A percentile compares a stretch with the other conserved stretches of the same genome.
Conservation (phyloP, 2,113 vertebrate genomes). For the Monopterus albus region DNA sequence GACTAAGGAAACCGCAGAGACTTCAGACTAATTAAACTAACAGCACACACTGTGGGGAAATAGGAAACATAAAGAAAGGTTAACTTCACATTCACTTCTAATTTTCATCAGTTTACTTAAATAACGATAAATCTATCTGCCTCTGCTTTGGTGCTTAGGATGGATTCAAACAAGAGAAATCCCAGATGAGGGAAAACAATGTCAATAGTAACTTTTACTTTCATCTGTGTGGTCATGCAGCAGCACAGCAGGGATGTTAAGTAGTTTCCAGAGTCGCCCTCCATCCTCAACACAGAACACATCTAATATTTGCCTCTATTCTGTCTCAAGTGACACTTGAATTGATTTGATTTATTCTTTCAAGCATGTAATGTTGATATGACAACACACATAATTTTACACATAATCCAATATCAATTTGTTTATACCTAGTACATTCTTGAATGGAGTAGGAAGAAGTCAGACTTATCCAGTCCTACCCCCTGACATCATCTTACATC, state of each 20-base stretch:
- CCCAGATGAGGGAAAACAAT: conserved; percentile 35
- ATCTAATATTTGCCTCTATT: not conserved
- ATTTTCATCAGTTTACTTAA: conserved; percentile 32
- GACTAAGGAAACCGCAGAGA: conserved; percentile 19
- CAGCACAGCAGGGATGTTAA: conserved; percentile 35
- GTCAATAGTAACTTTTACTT: conserved; percentile 44
- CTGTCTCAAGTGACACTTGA: not conserved
- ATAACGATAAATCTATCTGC: conserved; percentile 10
- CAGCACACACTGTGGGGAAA: conserved; percentile 56
- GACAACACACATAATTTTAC: too few species aligned
- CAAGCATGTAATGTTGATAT: too few species aligned
- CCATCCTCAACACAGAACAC: conserved; percentile 4
- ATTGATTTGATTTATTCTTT: too few species aligned
- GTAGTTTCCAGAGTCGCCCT: conserved; percentile 13
- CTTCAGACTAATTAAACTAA: conserved; percentile 49
- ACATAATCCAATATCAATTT: too few species aligned
- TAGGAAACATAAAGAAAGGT: conserved; percentile 11
- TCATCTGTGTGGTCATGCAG: conserved; percentile 51
- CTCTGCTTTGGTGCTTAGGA: not conserved
- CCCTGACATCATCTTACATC: too few species aligned
- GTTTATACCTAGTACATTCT: too few species aligned
- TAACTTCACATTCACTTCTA: conserved; percentile 6
- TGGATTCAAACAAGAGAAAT: conserved; percentile 45
- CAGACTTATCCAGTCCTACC: too few species aligned
- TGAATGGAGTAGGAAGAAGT: too few species aligned